Evolutionary conservation across 2,797 vertebrate species (phyloP).

Genomic region (Rhinella marina): DNA sequence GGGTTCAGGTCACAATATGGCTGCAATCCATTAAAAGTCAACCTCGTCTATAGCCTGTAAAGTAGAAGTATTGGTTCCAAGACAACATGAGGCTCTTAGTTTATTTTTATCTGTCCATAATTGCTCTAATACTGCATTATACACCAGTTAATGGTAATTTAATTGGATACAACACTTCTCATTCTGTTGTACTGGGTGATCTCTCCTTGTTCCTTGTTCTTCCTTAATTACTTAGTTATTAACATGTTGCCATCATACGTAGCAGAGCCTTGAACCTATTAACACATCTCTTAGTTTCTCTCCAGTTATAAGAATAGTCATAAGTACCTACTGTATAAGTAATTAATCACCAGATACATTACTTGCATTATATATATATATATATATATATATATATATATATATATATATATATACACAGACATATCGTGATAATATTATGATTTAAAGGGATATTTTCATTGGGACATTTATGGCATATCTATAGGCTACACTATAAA

Average conservation of each 20-base stretch:
- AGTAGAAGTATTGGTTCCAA: too few relatives aligned
- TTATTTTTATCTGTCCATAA: too few relatives aligned
- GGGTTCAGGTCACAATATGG: too few relatives aligned
- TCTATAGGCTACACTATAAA: too few relatives aligned
- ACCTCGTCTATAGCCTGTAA: too few relatives aligned
- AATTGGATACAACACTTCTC: neutral
- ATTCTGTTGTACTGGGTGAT: neutral
- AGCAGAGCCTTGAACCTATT: neutral
- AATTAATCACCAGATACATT: neutral
- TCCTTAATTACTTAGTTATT: constrained; percentile 13
- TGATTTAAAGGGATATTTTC: too few relatives aligned
- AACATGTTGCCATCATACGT: neutral
- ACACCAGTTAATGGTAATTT: neutral
- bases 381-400: constrained; percentile 1
- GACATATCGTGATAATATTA: too few relatives aligned
- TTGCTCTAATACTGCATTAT: neutral
- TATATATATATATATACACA: too few relatives aligned
- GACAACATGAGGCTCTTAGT: too few relatives aligned
- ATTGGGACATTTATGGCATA: too few relatives aligned
- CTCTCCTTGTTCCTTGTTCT: neutral
- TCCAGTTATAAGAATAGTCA: neutral
- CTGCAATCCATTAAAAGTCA: too few relatives aligned
- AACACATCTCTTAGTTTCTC: constrained; percentile 3
- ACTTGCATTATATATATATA: neutral
- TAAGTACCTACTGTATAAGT: too few relatives aligned